Base-by-base conservation (phyloP, 2,888 invertebrate genomes). In the Axea sp. region DNA sequence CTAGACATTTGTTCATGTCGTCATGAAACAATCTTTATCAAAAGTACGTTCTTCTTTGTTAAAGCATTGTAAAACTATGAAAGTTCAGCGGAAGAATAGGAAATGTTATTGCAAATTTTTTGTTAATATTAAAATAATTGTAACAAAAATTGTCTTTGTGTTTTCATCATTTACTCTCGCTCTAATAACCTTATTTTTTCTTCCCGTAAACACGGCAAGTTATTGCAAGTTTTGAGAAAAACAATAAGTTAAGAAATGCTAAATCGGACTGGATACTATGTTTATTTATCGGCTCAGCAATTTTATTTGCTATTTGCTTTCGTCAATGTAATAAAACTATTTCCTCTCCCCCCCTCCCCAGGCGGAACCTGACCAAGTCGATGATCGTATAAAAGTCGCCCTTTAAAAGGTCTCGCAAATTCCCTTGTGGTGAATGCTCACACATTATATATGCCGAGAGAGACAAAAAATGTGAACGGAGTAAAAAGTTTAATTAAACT, bases 101-200 rank as follows among this genome's bases (percentile, higher is more conserved):
- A 22, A 35, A 37, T 8, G 5, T 22, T 15, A 51, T 8, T 17
- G 26, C 24, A 24, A 9, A 22, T 22, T 26, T 26, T 51, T 55
- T 39, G 53, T 39, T 39, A 15, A 28, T 9, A 39, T 39, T 39
- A 55, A 55, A 55, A 24, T 39, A 7, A 53, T 53, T 53, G 19
- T 17, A 15, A 24, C 22, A 37, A 37, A 53, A 35, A 12, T n/a
- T n/a, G n/a, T n/a, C n/a, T n/a, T n/a, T n/a, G n/a, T n/a, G 1
- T 12, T 11, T 9, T 8, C 6, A 2, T 11, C 14, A 12, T 22
- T 39, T 19, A 8, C 6, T 39, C 19, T 39, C 11, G 39, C 22
- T 19, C 19, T 9, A 39, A 6, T 39, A 39, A 39, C 6, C 17
- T 8, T 3, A 39, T 39, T 39, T 39, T 37, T 4, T 8, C 8